A percentile compares a stretch with the other conserved stretches of the same genome.
These are phyloP conservation scores for Siniperca knerii DNA, from an alignment of 2,113 vertebrate species.

Conservation along the genomic window DNA sequence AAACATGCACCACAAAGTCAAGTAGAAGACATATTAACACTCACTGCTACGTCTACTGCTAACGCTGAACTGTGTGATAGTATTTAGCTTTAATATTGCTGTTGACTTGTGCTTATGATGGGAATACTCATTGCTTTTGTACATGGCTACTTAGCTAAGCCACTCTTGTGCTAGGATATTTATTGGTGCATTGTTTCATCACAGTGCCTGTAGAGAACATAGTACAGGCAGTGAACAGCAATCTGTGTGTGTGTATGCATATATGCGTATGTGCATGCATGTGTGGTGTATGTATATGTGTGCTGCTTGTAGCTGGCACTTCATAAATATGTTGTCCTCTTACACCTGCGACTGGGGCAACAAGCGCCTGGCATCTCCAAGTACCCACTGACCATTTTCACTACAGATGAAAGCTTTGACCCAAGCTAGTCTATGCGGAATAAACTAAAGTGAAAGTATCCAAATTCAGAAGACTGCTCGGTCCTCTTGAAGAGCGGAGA, in stretches of 20 bases:
- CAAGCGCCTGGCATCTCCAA: constrained; percentile 41
- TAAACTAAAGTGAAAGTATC: constrained; percentile 36
- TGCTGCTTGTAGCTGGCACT: constrained; percentile 19
- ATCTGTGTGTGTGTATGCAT: neutral
- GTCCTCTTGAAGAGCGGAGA: constrained; percentile 50
- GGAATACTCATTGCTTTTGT: constrained; percentile 58
- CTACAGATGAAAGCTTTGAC: constrained; percentile 63
- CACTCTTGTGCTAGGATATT: constrained; percentile 51
- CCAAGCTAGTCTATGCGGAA: constrained; percentile 15
- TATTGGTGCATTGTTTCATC: constrained; percentile 38
- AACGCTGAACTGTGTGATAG: constrained; percentile 36
- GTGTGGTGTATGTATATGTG: neutral
- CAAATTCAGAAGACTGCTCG: constrained; percentile 46
- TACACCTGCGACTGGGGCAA: constrained; percentile 40
- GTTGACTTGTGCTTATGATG: constrained; percentile 52
- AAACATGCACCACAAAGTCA: constrained; percentile 76
- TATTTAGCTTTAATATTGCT: constrained; percentile 72
- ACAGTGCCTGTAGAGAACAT: constrained; percentile 39
- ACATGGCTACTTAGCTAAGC: constrained; percentile 47
- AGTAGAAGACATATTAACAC: constrained; percentile 57
- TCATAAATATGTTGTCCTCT: constrained; percentile 59
- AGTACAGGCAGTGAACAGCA: constrained; percentile 28
- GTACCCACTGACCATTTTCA: constrained; percentile 55
- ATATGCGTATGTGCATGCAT: neutral
- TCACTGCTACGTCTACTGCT: constrained; percentile 59